phyloP scores from a whole-genome alignment of 92 coral and sea anemone genomes.

The Hydrozoanthus gracilis region DNA sequence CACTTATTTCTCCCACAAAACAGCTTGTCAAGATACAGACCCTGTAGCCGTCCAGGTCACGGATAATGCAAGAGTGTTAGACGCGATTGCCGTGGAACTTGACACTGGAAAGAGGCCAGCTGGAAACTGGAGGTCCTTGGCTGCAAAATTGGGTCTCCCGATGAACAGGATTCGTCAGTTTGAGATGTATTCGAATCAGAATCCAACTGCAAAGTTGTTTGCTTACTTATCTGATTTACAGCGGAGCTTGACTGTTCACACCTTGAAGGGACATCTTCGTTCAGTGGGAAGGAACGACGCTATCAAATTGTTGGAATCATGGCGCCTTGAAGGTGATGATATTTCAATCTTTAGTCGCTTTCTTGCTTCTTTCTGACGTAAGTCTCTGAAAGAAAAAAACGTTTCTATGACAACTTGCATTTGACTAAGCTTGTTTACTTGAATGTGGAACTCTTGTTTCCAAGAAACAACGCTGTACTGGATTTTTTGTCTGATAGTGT shows the following conservation, averaged over 20 bases:
- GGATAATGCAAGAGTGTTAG: not conserved
- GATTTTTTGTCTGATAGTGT: no score
- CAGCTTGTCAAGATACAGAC: not conserved
- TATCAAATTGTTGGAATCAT: no score
- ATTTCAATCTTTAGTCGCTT: not conserved
- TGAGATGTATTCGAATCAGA: constrained; percentile 31
- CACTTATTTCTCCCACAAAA: not conserved
- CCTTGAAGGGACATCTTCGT: not conserved
- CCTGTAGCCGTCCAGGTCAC: constrained; percentile 4
- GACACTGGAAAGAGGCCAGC: constrained; percentile 3
- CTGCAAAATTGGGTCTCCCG: not conserved
- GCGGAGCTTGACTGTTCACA: not conserved
- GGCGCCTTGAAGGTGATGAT: not conserved
- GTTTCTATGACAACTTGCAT: no score
- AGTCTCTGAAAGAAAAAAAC: no score
- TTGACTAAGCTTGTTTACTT: no score
- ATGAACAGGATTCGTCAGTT: not conserved
- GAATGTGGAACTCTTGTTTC: no score
- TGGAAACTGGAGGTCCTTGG: constrained; percentile 30
- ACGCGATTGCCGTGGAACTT: not conserved
- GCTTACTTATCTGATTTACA: not conserved
- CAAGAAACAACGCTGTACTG: no score
- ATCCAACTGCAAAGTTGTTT: constrained; percentile 12
- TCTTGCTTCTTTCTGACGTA: no score
- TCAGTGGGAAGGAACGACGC: not conserved